A percentile compares a stretch with the other conserved stretches of the same genome.
phyloP scores from a whole-genome alignment of 1,140 invertebrate genomes.

The Drosophila fuyamai region DNA sequence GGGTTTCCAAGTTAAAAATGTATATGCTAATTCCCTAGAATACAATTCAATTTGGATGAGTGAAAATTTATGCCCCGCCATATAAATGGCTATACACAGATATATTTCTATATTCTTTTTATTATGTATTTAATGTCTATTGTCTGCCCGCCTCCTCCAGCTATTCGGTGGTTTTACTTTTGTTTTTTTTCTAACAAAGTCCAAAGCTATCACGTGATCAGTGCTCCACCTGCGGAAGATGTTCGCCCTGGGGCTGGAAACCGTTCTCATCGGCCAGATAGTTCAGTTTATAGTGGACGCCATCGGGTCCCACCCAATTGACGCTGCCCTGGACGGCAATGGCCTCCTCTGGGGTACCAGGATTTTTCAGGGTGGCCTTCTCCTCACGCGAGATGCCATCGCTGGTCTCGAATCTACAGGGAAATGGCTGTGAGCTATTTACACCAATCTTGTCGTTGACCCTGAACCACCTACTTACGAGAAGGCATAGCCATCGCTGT shows the following conservation, averaged over 20 bases:
- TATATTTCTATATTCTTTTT: slow-evolving; percentile 27
- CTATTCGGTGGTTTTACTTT: slow-evolving; percentile 35
- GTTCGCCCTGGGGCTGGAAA: slow-evolving; percentile 88
- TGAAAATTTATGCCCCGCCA: slow-evolving; percentile 47
- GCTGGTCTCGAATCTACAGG: slow-evolving; percentile 87
- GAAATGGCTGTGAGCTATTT: not conserved
- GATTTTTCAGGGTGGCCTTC: slow-evolving; percentile 86
- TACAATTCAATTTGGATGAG: slow-evolving; percentile 56
- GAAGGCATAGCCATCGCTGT: slow-evolving; percentile 80
- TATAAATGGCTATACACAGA: not conserved
- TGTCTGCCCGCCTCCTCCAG: slow-evolving; percentile 21
- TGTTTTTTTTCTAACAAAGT: slow-evolving; percentile 23
- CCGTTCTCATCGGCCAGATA: slow-evolving; percentile 91
- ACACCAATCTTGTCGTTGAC: slow-evolving; percentile 3
- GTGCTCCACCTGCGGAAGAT: slow-evolving; percentile 86
- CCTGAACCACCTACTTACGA: slow-evolving; percentile 82
- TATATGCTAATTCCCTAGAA: slow-evolving; percentile 62
- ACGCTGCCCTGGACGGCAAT: slow-evolving; percentile 88
- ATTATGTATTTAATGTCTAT: slow-evolving; percentile 39
- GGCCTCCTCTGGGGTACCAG: slow-evolving; percentile 84
- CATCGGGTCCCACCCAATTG: slow-evolving; percentile 89
- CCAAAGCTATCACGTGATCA: slow-evolving; percentile 57
- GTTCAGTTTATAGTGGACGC: slow-evolving; percentile 87
- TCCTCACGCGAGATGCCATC: slow-evolving; percentile 89
- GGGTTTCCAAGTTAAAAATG: slow-evolving; percentile 46